Conservation (phyloP, 2,113 vertebrate species). For the Onychostoma macrolepis region DNA sequence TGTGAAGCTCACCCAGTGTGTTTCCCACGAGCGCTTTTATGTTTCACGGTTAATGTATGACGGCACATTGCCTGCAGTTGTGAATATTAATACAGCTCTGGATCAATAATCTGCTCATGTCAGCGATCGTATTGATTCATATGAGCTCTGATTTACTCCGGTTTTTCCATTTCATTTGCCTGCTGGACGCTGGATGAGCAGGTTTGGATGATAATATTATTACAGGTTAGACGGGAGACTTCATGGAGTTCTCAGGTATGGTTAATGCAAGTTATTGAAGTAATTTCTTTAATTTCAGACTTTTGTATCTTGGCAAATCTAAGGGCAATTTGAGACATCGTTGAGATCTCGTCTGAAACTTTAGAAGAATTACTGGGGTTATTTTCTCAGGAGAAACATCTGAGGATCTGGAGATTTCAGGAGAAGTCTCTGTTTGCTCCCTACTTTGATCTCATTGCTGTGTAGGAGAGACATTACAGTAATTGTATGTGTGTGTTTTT, state of each 20-base stretch:
- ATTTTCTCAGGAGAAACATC: neutral
- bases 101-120: constrained; percentile 23
- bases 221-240: neutral
- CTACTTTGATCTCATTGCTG: neutral
- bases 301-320: neutral
- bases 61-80: neutral
- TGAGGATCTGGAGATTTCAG: neutral
- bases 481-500: neutral
- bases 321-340: neutral
- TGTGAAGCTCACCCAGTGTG: neutral
- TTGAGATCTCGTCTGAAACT: neutral
- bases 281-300: neutral
- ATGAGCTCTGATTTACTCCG: neutral
- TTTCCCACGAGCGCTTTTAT: neutral
- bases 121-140: neutral
- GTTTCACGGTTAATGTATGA: neutral
- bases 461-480: neutral
- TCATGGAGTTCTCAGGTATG: neutral
- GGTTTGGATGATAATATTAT: neutral
- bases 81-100: constrained; percentile 28
- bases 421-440: neutral
- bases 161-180: neutral
- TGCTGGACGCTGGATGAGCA: neutral
- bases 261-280: neutral
- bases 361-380: neutral